A percentile compares a stretch with the other conserved stretches of the same genome.
Conservation (phyloP, 2,888 invertebrate genomes). For the Cacoxenus indagator region DNA sequence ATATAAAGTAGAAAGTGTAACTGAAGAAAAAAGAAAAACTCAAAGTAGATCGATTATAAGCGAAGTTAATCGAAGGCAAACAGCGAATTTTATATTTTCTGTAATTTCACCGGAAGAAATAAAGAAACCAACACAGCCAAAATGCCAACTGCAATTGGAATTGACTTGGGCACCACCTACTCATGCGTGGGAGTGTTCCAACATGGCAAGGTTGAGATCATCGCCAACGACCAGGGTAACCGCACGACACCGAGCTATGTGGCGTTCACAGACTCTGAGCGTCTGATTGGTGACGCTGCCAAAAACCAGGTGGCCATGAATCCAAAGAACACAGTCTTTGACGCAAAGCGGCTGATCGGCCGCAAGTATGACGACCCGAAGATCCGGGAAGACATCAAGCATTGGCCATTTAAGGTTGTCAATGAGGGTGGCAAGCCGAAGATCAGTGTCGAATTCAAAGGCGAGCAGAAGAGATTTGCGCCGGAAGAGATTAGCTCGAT, state of each 20-base stretch:
- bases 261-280: too few species aligned
- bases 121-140: neutral
- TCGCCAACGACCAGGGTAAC: too few species aligned
- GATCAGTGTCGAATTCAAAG: too few species aligned
- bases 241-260: too few species aligned
- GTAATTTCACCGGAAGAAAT: too few species aligned
- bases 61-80: neutral
- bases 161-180: too few species aligned
- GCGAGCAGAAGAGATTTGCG: too few species aligned
- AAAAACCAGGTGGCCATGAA: slow-evolving; percentile 90
- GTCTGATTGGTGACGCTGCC: slow-evolving; percentile 76
- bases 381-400: slow-evolving; percentile 93
- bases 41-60: neutral
- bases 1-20: neutral
- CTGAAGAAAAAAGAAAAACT: too few species aligned
- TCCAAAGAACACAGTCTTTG: slow-evolving; percentile 89
- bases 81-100: neutral
- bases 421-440: slow-evolving; percentile 82
- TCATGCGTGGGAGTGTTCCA: too few species aligned
- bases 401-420: slow-evolving; percentile 91
- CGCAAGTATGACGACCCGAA: slow-evolving; percentile 87
- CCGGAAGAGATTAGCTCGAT: too few species aligned
- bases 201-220: too few species aligned
- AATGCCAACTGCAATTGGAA: too few species aligned
- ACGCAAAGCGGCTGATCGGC: slow-evolving; percentile 94